Conservation (phyloP, 2,888 invertebrate species). For the Sinotaia quadrata region DNA sequence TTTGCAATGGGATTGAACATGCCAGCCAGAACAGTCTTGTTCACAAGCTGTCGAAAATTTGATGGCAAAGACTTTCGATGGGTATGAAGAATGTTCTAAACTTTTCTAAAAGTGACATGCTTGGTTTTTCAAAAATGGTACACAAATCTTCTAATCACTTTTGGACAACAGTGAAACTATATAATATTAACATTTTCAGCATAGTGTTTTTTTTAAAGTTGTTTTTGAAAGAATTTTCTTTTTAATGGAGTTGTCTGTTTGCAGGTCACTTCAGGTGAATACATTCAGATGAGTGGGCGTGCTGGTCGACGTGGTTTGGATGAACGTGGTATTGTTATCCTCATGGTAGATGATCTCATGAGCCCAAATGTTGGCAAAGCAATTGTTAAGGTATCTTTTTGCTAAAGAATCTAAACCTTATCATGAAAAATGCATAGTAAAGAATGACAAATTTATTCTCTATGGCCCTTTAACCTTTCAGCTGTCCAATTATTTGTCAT, state of each 20-base stretch:
- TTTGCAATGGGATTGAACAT: slow-evolving; percentile 99
- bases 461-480: background rate
- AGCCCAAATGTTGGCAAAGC: slow-evolving; percentile 75
- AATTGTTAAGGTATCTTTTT: slow-evolving; percentile 76
- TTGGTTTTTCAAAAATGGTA: background rate
- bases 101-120: background rate
- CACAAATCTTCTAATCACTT: background rate
- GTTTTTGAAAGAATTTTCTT: background rate
- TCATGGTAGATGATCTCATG: slow-evolving; percentile 98
- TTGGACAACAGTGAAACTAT: background rate
- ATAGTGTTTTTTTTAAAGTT: background rate
- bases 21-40: slow-evolving; percentile 99
- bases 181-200: background rate
- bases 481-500: background rate
- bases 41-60: slow-evolving; percentile 95
- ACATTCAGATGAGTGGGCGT: slow-evolving; percentile 99
- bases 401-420: background rate
- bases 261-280: slow-evolving; percentile 92
- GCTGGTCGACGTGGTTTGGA: slow-evolving; percentile 97
- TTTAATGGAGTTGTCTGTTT: background rate
- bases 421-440: background rate
- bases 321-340: slow-evolving; percentile 95
- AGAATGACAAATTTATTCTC: background rate
- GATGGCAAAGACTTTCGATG: slow-evolving; percentile 96
- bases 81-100: slow-evolving; percentile 76